A percentile compares a stretch with the other conserved stretches of the same genome.
Conservation (phyloP, 2,113 vertebrate genomes). For the Antigone vipio region DNA sequence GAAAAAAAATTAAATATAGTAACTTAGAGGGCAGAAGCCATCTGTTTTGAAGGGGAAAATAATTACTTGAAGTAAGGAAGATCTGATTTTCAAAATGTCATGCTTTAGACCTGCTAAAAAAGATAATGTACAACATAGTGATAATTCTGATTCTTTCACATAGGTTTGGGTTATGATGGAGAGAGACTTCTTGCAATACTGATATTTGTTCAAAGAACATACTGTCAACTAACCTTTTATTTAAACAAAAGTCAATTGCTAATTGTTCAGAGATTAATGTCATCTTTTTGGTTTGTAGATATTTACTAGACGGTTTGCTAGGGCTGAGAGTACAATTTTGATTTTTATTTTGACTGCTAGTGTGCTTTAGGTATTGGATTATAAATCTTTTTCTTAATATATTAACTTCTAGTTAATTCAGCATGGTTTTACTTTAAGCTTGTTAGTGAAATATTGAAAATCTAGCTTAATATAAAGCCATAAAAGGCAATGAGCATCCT, state of each 20-base stretch:
- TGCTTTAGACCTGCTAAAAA: background rate
- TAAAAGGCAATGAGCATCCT: background rate
- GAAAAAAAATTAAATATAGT: background rate
- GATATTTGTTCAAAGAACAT: background rate
- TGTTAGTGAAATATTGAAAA: slow-evolving; percentile 54
- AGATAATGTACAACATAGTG: background rate
- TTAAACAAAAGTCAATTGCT: background rate
- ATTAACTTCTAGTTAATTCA: slow-evolving; percentile 39
- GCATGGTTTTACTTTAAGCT: slow-evolving; percentile 38
- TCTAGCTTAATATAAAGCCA: slow-evolving; percentile 33
- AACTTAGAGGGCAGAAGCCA: background rate
- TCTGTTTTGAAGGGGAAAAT: background rate
- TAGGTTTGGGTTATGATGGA: background rate
- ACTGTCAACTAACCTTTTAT: background rate
- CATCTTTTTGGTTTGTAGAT: background rate
- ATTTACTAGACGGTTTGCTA: background rate
- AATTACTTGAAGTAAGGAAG: background rate
- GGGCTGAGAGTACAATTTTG: background rate
- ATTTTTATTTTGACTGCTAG: background rate
- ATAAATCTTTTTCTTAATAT: slow-evolving; percentile 7
- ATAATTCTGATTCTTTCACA: background rate
- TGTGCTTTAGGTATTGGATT: background rate
- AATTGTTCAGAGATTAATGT: background rate
- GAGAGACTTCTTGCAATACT: background rate
- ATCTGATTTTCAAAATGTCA: background rate